Base-by-base conservation (phyloP, 2,888 invertebrate species). In the Hydrotaea cyrtoneurina region DNA sequence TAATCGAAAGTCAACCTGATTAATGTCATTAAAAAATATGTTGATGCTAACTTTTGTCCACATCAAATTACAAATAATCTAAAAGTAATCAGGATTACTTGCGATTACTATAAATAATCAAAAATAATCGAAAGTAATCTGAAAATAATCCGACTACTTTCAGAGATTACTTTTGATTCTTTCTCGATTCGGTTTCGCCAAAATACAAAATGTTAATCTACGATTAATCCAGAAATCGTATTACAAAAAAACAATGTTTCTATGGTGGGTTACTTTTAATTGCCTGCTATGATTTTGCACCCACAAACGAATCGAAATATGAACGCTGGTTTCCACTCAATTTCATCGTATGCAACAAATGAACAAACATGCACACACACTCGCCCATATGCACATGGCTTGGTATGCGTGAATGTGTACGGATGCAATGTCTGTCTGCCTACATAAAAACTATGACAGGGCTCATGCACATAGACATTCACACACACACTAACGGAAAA, bases 331-430 rank as follows among this genome's bases (percentile, higher is more conserved):
- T 84, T 84, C 78, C 73, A 73, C 81, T 84, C 78, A 78, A 84
- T 84, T 84, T 84, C 75, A 73, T 76, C 64, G 75, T 81, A 71
- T 78, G 75, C 80, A 81, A 78, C 81, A 81, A 73, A 75, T 80
- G 23, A 55, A 75, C 26, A 62, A 76, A 82, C 23, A 59, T n/a
- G 2, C 21, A 66, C n/a, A 23, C 53, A 72, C 46, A 59, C 75
- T 66, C 50, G 21, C 13, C 21, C 19, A 57, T 50, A 55, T 64
- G 46, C 21, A 39, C 11, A 13, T 46, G 36, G 59, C 74, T 73
- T 69, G 53, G 72, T n/a, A 53, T 36, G 39, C 7, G 2, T 64
- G 46, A 21, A 39, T 11, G 17, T 46, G 23, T 71, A 78, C 59
- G 72, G 7, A 53, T 36, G 26, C 75, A 31, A 62, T 69, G 43